Percentiles rank a stretch among this genome's conserved stretches.
Conservation (phyloP, 2,797 vertebrate genomes). For the Anableps anableps region DNA sequence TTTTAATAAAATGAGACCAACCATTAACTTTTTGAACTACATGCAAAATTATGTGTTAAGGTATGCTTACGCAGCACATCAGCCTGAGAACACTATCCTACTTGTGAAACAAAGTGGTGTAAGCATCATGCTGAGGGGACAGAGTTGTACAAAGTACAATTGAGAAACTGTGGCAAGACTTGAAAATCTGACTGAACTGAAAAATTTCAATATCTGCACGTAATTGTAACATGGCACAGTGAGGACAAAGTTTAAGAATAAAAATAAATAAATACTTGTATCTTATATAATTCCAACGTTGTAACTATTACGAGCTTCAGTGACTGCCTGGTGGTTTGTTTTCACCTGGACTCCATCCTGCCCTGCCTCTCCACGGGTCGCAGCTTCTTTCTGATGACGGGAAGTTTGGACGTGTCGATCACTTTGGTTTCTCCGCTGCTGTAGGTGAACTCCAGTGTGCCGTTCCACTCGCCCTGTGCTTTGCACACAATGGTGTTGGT, state of each 20-base stretch:
- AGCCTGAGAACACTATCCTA: too few relatives aligned
- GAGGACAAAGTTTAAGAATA: background rate
- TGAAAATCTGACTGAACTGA: too few relatives aligned
- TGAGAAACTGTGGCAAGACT: too few relatives aligned
- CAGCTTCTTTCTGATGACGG: slow-evolving; percentile 88
- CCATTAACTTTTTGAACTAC: too few relatives aligned
- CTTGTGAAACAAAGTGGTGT: too few relatives aligned
- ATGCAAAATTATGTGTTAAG: too few relatives aligned
- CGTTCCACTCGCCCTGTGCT: slow-evolving; percentile 97
- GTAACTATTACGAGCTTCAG: background rate
- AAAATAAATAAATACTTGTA: background rate
- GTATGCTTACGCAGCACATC: too few relatives aligned
- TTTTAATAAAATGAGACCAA: too few relatives aligned
- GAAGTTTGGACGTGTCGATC: slow-evolving; percentile 89
- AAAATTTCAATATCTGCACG: too few relatives aligned
- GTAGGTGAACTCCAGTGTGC: slow-evolving; percentile 92
- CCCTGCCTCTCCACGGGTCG: slow-evolving; percentile 87
- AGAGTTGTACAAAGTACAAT: too few relatives aligned
- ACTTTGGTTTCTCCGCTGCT: slow-evolving; percentile 93
- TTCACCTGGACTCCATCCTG: slow-evolving; percentile 89
- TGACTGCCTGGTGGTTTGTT: background rate
- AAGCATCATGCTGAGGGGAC: too few relatives aligned
- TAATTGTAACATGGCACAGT: background rate
- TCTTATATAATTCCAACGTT: background rate
- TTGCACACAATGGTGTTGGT: slow-evolving; percentile 92